These are phyloP conservation scores for Eurytoma californica DNA, from an alignment of 2,888 invertebrate genomes.

Conservation along the genomic window DNA sequence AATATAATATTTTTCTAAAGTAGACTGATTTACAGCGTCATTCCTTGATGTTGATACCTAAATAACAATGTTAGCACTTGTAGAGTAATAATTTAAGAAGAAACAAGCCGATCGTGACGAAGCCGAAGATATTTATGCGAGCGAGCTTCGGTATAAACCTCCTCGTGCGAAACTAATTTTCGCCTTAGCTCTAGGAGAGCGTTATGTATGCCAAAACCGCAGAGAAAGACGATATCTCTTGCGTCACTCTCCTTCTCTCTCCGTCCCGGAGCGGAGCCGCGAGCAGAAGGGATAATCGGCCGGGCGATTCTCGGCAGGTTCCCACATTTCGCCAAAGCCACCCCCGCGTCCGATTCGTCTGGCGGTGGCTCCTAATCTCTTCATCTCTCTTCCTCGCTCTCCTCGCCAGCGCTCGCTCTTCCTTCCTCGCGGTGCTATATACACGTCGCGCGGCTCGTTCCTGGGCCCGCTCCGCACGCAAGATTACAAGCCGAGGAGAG, in stretches of 20 bases:
- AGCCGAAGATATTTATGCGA: too few species aligned
- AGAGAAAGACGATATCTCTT: constrained; percentile 32
- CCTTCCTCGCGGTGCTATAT: constrained; percentile 17
- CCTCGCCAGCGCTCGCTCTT: constrained; percentile 34
- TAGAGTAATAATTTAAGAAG: too few species aligned
- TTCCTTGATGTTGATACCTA: too few species aligned
- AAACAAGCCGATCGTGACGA: too few species aligned
- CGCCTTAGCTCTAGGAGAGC: neutral
- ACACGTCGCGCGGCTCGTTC: constrained; percentile 33
- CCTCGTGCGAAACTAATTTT: constrained; percentile 41
- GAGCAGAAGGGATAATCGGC: constrained; percentile 51
- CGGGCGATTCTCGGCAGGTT: constrained; percentile 62
- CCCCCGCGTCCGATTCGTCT: constrained; percentile 68
- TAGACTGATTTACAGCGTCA: too few species aligned
- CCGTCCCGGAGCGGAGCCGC: neutral
- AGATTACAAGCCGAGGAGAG: constrained; percentile 37
- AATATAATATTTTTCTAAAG: too few species aligned
- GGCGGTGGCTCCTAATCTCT: constrained; percentile 48
- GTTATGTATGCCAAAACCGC: neutral
- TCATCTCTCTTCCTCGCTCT: constrained; percentile 52
- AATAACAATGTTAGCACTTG: too few species aligned
- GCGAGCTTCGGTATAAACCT: too few species aligned
- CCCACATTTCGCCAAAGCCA: constrained; percentile 73
- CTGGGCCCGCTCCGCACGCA: constrained; percentile 33
- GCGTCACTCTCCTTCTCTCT: constrained; percentile 33